These are phyloP conservation scores for Metopia argyrocephala DNA, from an alignment of 2,888 invertebrate species.

Conservation along the genomic window DNA sequence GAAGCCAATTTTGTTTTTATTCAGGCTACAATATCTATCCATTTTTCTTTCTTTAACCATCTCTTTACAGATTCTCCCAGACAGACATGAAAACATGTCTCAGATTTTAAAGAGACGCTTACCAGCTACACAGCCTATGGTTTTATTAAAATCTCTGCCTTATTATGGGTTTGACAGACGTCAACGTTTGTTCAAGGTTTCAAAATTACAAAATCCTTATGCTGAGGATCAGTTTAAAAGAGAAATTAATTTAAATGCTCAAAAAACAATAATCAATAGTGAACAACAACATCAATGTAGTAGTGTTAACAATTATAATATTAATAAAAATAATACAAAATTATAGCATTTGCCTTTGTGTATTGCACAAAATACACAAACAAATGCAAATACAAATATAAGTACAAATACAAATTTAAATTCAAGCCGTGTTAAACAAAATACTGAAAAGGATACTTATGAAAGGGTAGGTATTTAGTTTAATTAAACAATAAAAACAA, in stretches of 20 bases:
- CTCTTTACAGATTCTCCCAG: slow-evolving; percentile 58
- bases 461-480: slow-evolving; percentile 57
- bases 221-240: slow-evolving; percentile 30
- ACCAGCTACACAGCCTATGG: background rate
- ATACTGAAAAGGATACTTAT: slow-evolving; percentile 43
- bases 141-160: background rate
- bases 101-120: slow-evolving; percentile 12
- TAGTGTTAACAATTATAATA: slow-evolving; percentile 51
- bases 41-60: slow-evolving; percentile 6
- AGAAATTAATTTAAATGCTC: slow-evolving; percentile 49
- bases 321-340: slow-evolving; percentile 52
- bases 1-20: too few species aligned
- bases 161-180: slow-evolving; percentile 7
- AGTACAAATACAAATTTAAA: slow-evolving; percentile 42
- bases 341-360: slow-evolving; percentile 56
- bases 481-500: too few species aligned
- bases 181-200: background rate
- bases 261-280: slow-evolving; percentile 53
- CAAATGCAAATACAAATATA: too few species aligned
- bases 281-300: slow-evolving; percentile 61
- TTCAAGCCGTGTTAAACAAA: slow-evolving; percentile 26
- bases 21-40: slow-evolving; percentile 25
- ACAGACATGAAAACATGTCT: slow-evolving; percentile 36
- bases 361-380: background rate
- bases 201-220: background rate